phyloP scores from a whole-genome alignment of 2,797 vertebrate species.

The Hippocampus kuda region DNA sequence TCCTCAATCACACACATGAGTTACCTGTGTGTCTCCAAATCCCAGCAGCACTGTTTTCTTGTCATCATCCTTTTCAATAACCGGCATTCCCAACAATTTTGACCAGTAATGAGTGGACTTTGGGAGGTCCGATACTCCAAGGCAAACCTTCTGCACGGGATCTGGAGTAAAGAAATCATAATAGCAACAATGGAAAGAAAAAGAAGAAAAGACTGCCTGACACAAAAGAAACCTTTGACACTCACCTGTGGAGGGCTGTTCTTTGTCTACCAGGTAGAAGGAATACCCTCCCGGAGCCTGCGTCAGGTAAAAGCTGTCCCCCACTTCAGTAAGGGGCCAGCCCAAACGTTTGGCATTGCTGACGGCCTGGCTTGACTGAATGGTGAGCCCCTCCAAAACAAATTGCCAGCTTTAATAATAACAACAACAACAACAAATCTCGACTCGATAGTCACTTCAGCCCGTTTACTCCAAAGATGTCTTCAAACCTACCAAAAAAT shows the following conservation, averaged over 20 bases:
- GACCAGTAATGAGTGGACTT: constrained; percentile 82
- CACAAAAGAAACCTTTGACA: too few relatives aligned
- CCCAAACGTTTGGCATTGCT: constrained; percentile 76
- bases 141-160: constrained; percentile 84
- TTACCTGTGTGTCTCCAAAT: constrained; percentile 81
- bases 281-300: constrained; percentile 89
- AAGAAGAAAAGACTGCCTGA: neutral
- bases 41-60: constrained; percentile 78
- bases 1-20: neutral
- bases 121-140: constrained; percentile 82
- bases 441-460: neutral
- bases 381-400: constrained; percentile 74
- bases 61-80: constrained; percentile 76
- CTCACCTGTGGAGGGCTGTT: constrained; percentile 70
- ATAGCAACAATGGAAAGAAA: neutral
- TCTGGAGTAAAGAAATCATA: constrained; percentile 56
- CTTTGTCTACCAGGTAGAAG: constrained; percentile 81
- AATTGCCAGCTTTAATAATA: neutral
- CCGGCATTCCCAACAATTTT: constrained; percentile 79
- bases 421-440: neutral
- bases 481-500: constrained; percentile 76
- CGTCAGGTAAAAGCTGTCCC: constrained; percentile 70
- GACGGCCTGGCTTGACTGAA: constrained; percentile 83
- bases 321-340: constrained; percentile 80
- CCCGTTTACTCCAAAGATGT: neutral